Conservation (phyloP, 2,888 invertebrate genomes). For the Drosophila nr. medialis region DNA sequence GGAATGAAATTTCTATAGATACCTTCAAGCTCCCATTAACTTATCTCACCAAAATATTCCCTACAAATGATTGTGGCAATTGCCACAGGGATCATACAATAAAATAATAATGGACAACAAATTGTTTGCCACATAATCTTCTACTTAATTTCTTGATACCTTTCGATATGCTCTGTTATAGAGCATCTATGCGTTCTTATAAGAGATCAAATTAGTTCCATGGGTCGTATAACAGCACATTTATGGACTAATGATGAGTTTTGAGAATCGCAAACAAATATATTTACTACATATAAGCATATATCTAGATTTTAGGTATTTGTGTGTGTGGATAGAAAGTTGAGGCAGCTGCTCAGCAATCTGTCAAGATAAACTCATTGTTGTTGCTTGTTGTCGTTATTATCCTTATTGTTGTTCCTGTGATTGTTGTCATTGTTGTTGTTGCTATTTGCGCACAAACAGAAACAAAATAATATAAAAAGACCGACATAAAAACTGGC, state of each 20-base stretch:
- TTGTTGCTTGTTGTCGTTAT: conserved; percentile 59
- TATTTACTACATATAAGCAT: conserved; percentile 16
- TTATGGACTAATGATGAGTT: conserved; percentile 9
- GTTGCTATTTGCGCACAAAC: conserved; percentile 51
- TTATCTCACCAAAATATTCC: background rate
- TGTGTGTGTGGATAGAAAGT: conserved; percentile 25
- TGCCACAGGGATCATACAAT: too few species aligned
- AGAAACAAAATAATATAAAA: conserved; percentile 52
- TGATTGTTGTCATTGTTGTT: conserved; percentile 30
- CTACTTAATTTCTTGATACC: background rate
- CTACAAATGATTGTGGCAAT: background rate
- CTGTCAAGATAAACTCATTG: conserved; percentile 76
- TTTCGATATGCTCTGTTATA: background rate
- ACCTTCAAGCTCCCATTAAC: background rate
- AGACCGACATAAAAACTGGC: conserved; percentile 43
- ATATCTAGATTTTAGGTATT: background rate
- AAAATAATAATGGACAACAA: background rate
- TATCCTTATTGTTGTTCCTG: conserved; percentile 59
- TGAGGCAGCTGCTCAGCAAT: conserved; percentile 58
- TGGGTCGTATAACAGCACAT: background rate
- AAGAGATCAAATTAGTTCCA: background rate
- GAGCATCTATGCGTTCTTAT: background rate
- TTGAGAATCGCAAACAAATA: conserved; percentile 4
- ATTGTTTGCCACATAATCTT: background rate
- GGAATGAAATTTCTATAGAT: background rate